Conservation (phyloP, 1,140 invertebrate genomes). For the Drosophila littoralis region DNA sequence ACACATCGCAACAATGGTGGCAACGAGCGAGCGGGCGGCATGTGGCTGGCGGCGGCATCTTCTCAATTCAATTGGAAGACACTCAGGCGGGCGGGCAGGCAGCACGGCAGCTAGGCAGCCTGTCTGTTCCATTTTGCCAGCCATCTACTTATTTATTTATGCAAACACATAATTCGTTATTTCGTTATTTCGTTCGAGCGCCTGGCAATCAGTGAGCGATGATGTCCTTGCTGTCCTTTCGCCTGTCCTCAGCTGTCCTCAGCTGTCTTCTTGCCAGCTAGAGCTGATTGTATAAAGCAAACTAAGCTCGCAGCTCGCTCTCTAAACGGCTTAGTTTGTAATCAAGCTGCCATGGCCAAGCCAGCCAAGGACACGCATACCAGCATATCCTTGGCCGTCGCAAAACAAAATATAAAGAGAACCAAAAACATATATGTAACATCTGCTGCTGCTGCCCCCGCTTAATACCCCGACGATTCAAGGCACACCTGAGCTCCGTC, state of each 20-base stretch:
- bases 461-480: not conserved
- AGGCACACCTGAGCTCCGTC: constrained; percentile 1
- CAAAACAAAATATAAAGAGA: constrained; percentile 1
- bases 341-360: constrained; percentile 58
- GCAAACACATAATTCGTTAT: constrained; percentile 48
- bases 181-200: constrained; percentile 38
- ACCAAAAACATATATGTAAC: too few species aligned
- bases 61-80: constrained; percentile 32
- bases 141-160: constrained; percentile 45
- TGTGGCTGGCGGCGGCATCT: constrained; percentile 13
- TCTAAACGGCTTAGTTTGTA: constrained; percentile 75
- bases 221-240: constrained; percentile 7
- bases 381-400: not conserved
- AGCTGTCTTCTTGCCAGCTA: not conserved
- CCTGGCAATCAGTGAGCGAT: constrained; percentile 41
- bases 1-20: constrained; percentile 42
- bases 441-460: not conserved
- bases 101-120: not conserved
- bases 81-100: not conserved
- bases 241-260: not conserved
- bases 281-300: constrained; percentile 71
- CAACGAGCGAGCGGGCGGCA: constrained; percentile 7
- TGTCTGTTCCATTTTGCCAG: not conserved
- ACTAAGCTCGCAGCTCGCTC: constrained; percentile 24
- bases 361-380: constrained; percentile 29